Conservation (phyloP, 2,888 invertebrate genomes). For the Nomada hirtipes region DNA sequence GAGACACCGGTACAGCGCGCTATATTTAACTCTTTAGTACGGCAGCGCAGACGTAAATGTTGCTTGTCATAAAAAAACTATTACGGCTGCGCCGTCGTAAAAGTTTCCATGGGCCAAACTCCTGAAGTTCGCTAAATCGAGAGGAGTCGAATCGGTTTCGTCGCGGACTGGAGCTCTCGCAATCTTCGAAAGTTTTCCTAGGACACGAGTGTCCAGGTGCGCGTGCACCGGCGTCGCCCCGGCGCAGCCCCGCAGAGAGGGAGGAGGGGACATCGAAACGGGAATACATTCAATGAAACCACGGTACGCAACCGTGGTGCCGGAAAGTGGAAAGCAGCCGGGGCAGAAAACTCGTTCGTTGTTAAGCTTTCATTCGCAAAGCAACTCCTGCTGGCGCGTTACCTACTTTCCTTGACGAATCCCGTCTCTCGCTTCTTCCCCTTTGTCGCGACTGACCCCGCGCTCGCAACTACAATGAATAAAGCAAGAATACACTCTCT, state of each 20-base stretch:
- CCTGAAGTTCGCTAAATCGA: not conserved
- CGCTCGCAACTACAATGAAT: conserved; percentile 5
- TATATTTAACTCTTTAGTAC: no score
- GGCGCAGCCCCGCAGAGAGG: not conserved
- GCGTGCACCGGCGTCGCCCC: not conserved
- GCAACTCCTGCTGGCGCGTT: conserved; percentile 17
- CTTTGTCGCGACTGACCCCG: conserved; percentile 6
- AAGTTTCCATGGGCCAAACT: not conserved
- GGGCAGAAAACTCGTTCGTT: conserved; percentile 12
- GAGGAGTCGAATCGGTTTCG: not conserved
- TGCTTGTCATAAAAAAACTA: no score
- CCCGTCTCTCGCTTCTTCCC: not conserved
- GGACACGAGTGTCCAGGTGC: conserved; percentile 1
- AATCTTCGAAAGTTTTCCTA: not conserved
- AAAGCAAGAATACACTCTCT: not conserved
- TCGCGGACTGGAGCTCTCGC: not conserved
- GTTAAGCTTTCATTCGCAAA: conserved; percentile 14
- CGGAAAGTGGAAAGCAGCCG: conserved; percentile 24
- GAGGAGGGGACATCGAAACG: conserved; percentile 1
- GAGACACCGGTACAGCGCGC: no score
- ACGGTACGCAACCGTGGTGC: not conserved
- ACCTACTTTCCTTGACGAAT: conserved; percentile 27
- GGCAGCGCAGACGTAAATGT: no score
- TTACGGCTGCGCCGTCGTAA: not conserved
- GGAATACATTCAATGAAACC: not conserved